Conservation (phyloP, 2,888 invertebrate genomes). For the Siphlonurus alternatus region DNA sequence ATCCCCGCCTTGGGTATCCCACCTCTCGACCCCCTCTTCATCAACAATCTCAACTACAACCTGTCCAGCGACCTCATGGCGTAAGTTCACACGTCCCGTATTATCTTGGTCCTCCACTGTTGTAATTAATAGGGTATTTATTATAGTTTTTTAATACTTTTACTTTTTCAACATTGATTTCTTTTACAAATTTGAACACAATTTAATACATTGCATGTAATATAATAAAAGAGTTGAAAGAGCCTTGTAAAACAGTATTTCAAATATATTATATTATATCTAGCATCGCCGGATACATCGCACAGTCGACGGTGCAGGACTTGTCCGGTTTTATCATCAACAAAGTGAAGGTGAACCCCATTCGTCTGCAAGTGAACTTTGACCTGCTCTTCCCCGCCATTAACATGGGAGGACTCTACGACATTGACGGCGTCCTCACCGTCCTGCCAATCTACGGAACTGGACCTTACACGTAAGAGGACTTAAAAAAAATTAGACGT, state of each 20-base stretch:
- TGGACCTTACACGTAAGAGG: slow-evolving; percentile 14
- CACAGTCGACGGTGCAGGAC: slow-evolving; percentile 10
- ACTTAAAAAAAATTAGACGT: not conserved
- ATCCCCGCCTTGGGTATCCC: slow-evolving; percentile 15
- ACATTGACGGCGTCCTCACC: slow-evolving; percentile 13
- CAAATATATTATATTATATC: too few relatives aligned
- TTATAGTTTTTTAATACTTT: not conserved
- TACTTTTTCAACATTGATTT: not conserved
- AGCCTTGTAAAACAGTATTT: too few relatives aligned
- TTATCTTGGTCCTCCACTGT: not conserved
- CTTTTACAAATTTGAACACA: not conserved
- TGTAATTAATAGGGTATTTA: not conserved
- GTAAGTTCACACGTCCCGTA: slow-evolving; percentile 5
- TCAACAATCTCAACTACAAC: slow-evolving; percentile 11
- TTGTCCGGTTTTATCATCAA: slow-evolving; percentile 14
- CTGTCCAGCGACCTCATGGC: slow-evolving; percentile 11
- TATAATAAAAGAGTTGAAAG: too few relatives aligned
- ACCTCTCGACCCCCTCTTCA: slow-evolving; percentile 14
- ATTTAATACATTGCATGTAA: too few relatives aligned
- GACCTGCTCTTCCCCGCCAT: slow-evolving; percentile 12
- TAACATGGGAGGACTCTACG: slow-evolving; percentile 9
- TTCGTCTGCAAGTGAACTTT: slow-evolving; percentile 11
- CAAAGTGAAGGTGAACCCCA: slow-evolving; percentile 9
- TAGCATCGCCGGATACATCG: not conserved
- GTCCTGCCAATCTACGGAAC: slow-evolving; percentile 15